These are phyloP conservation scores for Graphium colonna DNA, from an alignment of 2,888 invertebrate species.

Conservation along the genomic window DNA sequence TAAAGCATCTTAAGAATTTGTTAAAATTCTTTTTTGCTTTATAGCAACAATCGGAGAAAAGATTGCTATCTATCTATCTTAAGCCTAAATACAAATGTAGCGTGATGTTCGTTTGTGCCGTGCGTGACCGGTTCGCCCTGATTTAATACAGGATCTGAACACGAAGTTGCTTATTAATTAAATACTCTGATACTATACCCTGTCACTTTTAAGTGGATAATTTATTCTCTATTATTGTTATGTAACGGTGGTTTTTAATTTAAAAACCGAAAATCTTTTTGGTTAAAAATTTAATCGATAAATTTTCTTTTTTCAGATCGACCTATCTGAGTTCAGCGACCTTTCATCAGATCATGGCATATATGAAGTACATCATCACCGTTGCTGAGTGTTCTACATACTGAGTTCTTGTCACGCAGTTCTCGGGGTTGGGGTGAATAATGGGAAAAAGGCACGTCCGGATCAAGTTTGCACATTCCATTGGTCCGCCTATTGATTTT, in stretches of 20 bases:
- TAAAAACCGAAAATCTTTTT: slow-evolving; percentile 10
- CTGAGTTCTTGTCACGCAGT: slow-evolving; percentile 52
- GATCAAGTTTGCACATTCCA: slow-evolving; percentile 74
- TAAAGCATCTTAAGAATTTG: background rate
- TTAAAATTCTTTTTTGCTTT: background rate
- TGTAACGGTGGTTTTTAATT: no score
- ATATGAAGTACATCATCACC: slow-evolving; percentile 21
- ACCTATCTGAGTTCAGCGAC: slow-evolving; percentile 26
- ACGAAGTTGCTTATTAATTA: slow-evolving; percentile 60
- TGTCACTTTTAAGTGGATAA: slow-evolving; percentile 18
- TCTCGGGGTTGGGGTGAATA: slow-evolving; percentile 65
- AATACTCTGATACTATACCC: slow-evolving; percentile 42
- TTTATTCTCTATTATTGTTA: no score
- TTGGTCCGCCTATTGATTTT: slow-evolving; percentile 69
- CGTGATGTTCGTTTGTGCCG: slow-evolving; percentile 56
- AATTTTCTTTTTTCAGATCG: slow-evolving; percentile 55
- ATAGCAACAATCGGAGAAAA: background rate
- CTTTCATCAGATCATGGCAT: slow-evolving; percentile 45
- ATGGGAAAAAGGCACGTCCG: slow-evolving; percentile 78
- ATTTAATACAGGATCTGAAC: slow-evolving; percentile 67
- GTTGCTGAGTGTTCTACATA: slow-evolving; percentile 40
- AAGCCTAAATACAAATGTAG: slow-evolving; percentile 35
- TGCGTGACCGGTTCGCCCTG: slow-evolving; percentile 75
- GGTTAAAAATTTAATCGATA: slow-evolving; percentile 12
- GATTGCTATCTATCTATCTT: background rate